phyloP scores from a whole-genome alignment of 2,888 invertebrate species.

The Nomada fucata region DNA sequence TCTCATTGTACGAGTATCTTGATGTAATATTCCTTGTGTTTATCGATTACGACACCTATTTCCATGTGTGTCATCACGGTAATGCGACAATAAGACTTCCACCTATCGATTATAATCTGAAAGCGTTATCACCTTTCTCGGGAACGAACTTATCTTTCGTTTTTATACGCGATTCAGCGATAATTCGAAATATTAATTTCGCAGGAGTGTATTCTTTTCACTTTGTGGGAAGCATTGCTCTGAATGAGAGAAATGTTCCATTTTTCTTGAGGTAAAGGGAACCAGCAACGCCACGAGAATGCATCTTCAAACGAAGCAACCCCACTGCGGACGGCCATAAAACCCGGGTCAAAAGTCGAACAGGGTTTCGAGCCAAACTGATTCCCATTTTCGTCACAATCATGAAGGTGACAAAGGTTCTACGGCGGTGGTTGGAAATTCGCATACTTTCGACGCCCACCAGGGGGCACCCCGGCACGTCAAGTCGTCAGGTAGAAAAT shows the following conservation, averaged over 20 bases:
- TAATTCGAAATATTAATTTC: no score
- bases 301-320: background rate
- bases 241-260: no score
- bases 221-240: no score
- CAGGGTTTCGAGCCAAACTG: background rate
- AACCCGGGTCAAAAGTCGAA: background rate
- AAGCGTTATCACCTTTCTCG: no score
- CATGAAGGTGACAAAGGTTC: background rate
- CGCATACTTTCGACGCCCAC: conserved; percentile 10
- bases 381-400: background rate
- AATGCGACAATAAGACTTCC: background rate
- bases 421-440: background rate
- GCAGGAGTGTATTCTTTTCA: no score
- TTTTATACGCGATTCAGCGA: no score
- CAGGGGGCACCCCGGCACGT: background rate
- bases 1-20: background rate
- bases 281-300: no score
- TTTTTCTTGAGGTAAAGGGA: no score
- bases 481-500: conserved; percentile 43
- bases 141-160: no score
- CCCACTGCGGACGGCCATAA: no score
- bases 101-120: no score
- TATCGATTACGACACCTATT: background rate
- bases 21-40: background rate
- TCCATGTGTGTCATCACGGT: background rate